These are phyloP conservation scores for Fregetta grallaria DNA, from an alignment of 2,113 vertebrate species.

Conservation along the genomic window DNA sequence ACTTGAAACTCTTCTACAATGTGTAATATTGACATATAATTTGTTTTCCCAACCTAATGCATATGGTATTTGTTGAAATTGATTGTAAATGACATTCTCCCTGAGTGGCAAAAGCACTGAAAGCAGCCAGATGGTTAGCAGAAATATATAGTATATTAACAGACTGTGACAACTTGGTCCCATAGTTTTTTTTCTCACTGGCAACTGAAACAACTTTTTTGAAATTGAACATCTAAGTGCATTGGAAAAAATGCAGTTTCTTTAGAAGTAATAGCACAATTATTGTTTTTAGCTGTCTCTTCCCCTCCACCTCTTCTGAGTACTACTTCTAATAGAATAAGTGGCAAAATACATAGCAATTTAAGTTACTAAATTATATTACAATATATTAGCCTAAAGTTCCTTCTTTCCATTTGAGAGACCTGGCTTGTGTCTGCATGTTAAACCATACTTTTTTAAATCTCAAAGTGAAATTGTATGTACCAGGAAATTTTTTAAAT, in stretches of 20 bases:
- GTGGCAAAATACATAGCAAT: not conserved
- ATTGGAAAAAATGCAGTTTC: not conserved
- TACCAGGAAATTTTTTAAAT: not conserved
- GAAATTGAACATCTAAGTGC: not conserved
- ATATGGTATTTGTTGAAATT: slow-evolving; percentile 19
- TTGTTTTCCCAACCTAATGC: not conserved
- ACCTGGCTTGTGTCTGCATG: not conserved
- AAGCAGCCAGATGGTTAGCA: slow-evolving; percentile 13
- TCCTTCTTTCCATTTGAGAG: not conserved
- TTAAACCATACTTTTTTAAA: not conserved
- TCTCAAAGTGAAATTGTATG: not conserved
- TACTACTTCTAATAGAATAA: slow-evolving; percentile 2
- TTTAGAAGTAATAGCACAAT: not conserved
- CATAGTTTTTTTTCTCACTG: not conserved
- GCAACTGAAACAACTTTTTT: not conserved
- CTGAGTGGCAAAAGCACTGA: not conserved
- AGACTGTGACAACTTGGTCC: not conserved
- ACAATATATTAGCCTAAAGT: not conserved
- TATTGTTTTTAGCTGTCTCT: not conserved
- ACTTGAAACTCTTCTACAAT: not conserved
- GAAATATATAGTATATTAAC: not conserved
- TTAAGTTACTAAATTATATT: not conserved
- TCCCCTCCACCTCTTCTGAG: not conserved
- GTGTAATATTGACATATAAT: not conserved
- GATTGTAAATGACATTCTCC: slow-evolving; percentile 2